Base-by-base conservation (phyloP, 30 jellyfish, hydroid and myxozoan genomes). In the Hydractinia echinata region DNA sequence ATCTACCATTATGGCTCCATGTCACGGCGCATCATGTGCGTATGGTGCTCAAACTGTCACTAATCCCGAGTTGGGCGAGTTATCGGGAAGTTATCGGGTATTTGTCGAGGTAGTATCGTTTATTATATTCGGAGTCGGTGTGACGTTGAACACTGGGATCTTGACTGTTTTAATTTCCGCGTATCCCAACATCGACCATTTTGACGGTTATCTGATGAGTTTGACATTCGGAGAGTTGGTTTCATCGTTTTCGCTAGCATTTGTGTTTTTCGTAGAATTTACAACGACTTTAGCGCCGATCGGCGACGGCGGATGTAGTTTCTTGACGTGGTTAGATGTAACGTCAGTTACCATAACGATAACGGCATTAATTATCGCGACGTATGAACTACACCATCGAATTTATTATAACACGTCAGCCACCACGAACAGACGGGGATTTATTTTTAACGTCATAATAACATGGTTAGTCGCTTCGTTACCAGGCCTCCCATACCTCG, bases 231-330 rank as follows among this genome's bases (percentile, higher is more conserved):
- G 76, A 6, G 76, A 76, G 49, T 16, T 76, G 7, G 20, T 76
- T 6, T 15, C 77, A 10, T 76, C 84, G 9, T 76, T 76, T 76
- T 76, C 77, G 6, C 15, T 76, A 9, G 76, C 74, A 5, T 76
- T 76, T 55, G 54, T 76, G 10, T 76, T 76, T 8, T 76, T 76
- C 54, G 84, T 76, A 7, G 77, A 76, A 50, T 54, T 76, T 10
- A 76, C 84, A 10, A 76, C 84, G 8, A 14, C 77, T 7, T 49
- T 76, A 6, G 76, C 84, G 19, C 84, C 84, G 18, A 76, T 76
- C 1, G 84, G 84, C 10, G 84, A 76, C 18, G 77, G 53, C 49
- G 84, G 84, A 7, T 76, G 84, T 54, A 19, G 49, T 16, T 76
- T 76, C 49, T 30, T 76, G 15, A 30, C 84, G 18, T 76, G 84